Percentiles rank a stretch among this genome's conserved stretches.
Evolutionary conservation across 2,113 vertebrate genomes (phyloP).

Genomic region (Bagarius yarrelli): DNA sequence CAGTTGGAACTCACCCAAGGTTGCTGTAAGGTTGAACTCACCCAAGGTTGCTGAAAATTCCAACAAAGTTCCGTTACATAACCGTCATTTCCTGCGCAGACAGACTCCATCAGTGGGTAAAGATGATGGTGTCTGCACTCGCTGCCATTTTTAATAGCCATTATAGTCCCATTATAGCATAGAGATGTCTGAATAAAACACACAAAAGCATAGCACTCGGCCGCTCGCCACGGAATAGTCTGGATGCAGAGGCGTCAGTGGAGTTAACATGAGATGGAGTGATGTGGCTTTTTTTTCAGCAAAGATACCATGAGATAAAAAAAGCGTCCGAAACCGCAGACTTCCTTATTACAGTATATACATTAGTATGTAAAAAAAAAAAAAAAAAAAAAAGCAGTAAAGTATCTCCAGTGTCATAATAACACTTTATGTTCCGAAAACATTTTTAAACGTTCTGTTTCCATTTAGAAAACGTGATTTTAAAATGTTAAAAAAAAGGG

Average conservation of each 20-base stretch:
- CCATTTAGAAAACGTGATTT: no score
- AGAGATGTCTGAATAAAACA: background rate
- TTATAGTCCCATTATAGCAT: slow-evolving; percentile 6
- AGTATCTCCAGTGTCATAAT: no score
- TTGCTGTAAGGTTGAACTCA: background rate
- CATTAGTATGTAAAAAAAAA: no score
- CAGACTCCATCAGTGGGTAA: slow-evolving; percentile 1
- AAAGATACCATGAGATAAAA: background rate
- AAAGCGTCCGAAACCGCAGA: background rate
- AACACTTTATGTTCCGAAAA: no score
- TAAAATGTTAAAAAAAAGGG: no score
- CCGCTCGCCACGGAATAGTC: background rate
- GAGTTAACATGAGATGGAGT: background rate
- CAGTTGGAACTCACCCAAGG: background rate
- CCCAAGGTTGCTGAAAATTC: background rate
- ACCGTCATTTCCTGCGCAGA: background rate
- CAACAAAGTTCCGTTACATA: background rate
- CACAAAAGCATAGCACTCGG: background rate
- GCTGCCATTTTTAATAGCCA: background rate
- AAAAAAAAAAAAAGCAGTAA: no score
- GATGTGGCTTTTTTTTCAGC: background rate
- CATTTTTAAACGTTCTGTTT: no score
- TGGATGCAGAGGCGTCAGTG: background rate
- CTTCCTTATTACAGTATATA: no score
- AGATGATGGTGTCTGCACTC: background rate